Evolutionary conservation across 1,140 invertebrate species (phyloP), one percentile per base, ranked within the genome.

Genomic region (Hestina assimilis): DNA sequence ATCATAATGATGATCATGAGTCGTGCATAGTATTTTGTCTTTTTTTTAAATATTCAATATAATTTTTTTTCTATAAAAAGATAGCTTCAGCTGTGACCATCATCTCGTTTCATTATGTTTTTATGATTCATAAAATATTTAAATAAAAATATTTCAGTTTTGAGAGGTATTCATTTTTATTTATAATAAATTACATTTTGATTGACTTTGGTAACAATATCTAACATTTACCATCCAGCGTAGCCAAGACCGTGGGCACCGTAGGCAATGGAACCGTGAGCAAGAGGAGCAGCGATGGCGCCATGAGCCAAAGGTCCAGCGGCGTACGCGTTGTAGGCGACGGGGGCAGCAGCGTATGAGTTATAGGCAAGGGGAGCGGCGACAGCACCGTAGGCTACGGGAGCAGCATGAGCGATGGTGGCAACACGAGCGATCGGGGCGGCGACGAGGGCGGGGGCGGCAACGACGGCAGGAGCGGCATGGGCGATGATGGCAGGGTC

Each of bases 401-500:
- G 63, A 35, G 62, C 59, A 26, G 40, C 33, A 8, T 66, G 67
- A 20, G 67, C 63, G 23, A 52, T 48, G 21, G 41, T 21, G 15
- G 59, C 56, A 15, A 53, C 43, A 42, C 47, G 54, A 20, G 66
- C 47, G n/a, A 59, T 43, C n/a, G 55, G 59, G 41, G 56, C 64
- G 26, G 48, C 52, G 8, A 26, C 41, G 43, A 12, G 59, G 41
- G 58, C 31, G 42, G 60, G 67, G 14, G 66, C 61, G 12, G 63
- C 56, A 28, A 61, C 61, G 7, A 58, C 59, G 14, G 56, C 54
- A 20, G 61, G 59, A 38, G 63, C 48, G 40, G 62, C 59, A 33
- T 65, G 66, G 11, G 56, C 70, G 45, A 60, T 31, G 5, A 66
- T 24, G 14, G 64, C 66, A 1, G 79, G 77, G 54, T 86, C 86